Evolutionary conservation across 2,888 invertebrate species (phyloP), one percentile per base, ranked within the genome.

Genomic region (Protodeltote pygarga): DNA sequence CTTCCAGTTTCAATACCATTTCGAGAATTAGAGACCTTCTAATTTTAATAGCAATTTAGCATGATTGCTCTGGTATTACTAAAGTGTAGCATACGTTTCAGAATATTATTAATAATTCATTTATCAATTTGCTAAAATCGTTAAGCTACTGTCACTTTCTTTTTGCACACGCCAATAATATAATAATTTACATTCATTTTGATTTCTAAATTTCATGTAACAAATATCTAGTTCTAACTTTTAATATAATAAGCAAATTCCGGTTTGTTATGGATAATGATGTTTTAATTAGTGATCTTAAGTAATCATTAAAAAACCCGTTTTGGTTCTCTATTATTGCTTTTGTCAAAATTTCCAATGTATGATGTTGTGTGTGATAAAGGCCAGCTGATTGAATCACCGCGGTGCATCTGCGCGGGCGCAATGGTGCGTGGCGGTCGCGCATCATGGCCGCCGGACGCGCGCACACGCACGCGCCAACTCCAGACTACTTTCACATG

Each of bases 401-500:
- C 33, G 14, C 28, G 29, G 34, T 57, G 65, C 54, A 71, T 68
- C 50, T 61, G 64, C 62, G 68, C 68, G 68, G 52, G 71, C 55
- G 76, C 80, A 65, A 78, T 83, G 75, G 66, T 61, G 79, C 79
- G 79, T 73, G 70, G 66, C 83, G 75, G 85, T 82, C 74, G 65
- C 85, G 87, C 87, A 74, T 75, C 72, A 72, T 58, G 55, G 68
- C 70, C 74, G 61, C 64, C 74, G 75, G 73, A 73, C 76, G 69
- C 70, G 50, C 52, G 67, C 73, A 71, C 74, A 73, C 75, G 68
- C 78, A 70, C 71, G 55, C 55, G 53, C 65, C 69, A 45, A 59
- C 55, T 55, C 65, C 69, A 45, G 60, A 76, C 68, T 82, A 85
- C 87, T 88, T 89, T 89, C 88, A 85, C 87, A 82, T 86, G 79